Base-by-base conservation (phyloP, 2,113 vertebrate species). In the Trematocara unimaculatum region DNA sequence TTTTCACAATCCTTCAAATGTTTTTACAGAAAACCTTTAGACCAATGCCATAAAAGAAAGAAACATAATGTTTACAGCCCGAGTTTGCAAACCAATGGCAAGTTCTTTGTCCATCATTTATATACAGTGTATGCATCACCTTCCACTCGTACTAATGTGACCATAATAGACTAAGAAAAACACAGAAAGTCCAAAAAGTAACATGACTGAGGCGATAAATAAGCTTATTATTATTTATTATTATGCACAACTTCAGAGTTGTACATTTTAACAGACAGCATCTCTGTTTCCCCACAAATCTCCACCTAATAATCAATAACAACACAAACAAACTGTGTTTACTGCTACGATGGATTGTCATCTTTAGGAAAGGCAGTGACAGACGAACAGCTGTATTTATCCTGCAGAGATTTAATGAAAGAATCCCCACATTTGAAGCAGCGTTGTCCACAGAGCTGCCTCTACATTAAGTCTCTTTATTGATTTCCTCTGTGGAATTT, bases 391-490 rank as follows among this genome's bases (percentile, higher is more conserved):
- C 20, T 74, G 8, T 3, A 72, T 49, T 74, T 7, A 74, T 74
- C 14, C 70, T 47, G 70, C 70, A 77, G 70, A 70, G n/a, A 47
- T 47, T 47, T 29, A 47, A 53, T 74, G 15, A 78, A 55, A 58
- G 18, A 33, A 82, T 62, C 6, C 31, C 5, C 12, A 42, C 6
- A 31, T n/a, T 29, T 49, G 45, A 74, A 77, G 74, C 51, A 62
- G 72, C 11, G 1, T n/a, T 53, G 49, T 42, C 35, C 58, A 82
- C 60, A 62, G n/a, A 74, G 29, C 38, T 77, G 26, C 33, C 35
- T 87, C 60, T 81, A 62, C 62, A 53, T 83, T 67, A 78, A 77
- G 51, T 88, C 55, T 85, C 49, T 55, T 45, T 88, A 93, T 89
- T 60, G 67, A 89, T 81, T 84, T 82, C 20, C 45, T 83, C 15